Evolutionary conservation across 1,140 invertebrate genomes (phyloP).

Genomic region (Polyergus mexicanus): DNA sequence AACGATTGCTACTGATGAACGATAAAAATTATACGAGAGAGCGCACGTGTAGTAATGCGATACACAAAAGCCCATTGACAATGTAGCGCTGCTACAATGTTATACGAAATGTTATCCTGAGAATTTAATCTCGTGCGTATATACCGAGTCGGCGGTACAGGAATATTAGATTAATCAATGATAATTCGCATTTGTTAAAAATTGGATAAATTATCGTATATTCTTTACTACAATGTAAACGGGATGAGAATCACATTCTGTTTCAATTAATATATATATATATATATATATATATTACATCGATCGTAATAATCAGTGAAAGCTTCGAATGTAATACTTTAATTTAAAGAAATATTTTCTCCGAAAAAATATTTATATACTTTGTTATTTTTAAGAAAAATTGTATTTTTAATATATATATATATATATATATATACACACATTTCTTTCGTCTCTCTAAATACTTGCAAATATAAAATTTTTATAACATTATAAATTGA

Average conservation of each 20-base stretch:
- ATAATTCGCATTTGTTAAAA: constrained; percentile 17
- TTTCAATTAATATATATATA: not conserved
- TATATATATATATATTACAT: not conserved
- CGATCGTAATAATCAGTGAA: not conserved
- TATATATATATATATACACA: no score
- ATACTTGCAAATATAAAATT: not conserved
- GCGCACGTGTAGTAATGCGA: constrained; percentile 47
- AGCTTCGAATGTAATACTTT: not conserved
- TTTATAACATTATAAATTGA: not conserved
- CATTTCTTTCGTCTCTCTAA: no score
- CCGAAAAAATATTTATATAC: not conserved
- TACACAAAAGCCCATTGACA: constrained; percentile 36
- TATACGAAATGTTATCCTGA: constrained; percentile 37
- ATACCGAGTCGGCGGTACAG: not conserved
- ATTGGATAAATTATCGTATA: constrained; percentile 16
- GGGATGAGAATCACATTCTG: not conserved
- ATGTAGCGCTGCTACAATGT: constrained; percentile 48
- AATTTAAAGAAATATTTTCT: not conserved
- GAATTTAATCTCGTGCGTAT: constrained; percentile 29
- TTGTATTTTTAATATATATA: no score
- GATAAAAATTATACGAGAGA: constrained; percentile 37
- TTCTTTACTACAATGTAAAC: not conserved
- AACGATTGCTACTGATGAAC: constrained; percentile 64
- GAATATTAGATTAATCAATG: constrained; percentile 14
- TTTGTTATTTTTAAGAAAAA: not conserved